Evolutionary conservation across 2,113 vertebrate genomes (phyloP).

Genomic region (Chamaetylas fuelleborni): DNA sequence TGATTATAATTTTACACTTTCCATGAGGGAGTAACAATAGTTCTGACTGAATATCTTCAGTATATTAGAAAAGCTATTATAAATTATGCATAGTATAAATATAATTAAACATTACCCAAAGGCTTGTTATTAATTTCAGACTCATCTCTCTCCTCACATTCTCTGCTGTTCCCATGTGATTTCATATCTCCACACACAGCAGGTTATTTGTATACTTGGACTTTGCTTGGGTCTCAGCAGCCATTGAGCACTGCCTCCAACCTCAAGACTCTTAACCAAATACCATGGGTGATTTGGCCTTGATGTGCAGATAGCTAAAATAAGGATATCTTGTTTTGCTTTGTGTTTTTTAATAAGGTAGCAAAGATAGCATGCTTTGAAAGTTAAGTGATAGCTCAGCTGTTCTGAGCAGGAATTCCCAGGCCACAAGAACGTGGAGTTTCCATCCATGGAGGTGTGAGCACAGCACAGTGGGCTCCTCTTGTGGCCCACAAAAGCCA

Average conservation of each 20-base stretch:
- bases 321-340: not conserved
- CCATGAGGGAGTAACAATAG: not conserved
- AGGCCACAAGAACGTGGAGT: rapidly evolving
- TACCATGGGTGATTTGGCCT: not conserved
- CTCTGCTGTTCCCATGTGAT: not conserved
- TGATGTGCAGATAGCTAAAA: not conserved
- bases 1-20: not conserved
- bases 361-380: not conserved
- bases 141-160: not conserved
- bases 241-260: not conserved
- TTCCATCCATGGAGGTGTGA: not conserved
- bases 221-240: not conserved
- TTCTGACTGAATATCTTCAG: not conserved
- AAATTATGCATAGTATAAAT: constrained; percentile 17
- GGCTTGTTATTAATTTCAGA: not conserved
- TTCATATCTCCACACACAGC: not conserved
- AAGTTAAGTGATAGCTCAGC: not conserved
- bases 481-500: not conserved
- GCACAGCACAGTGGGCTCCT: not conserved
- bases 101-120: constrained; percentile 31
- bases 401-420: not conserved
- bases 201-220: not conserved
- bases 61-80: constrained; percentile 1
- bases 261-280: not conserved
- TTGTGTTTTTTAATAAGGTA: not conserved